Percentiles rank a stretch among this genome's conserved stretches.
These are phyloP conservation scores for Microcebus griseorufus DNA, from an alignment of 2,113 vertebrate genomes.

Conservation along the genomic window DNA sequence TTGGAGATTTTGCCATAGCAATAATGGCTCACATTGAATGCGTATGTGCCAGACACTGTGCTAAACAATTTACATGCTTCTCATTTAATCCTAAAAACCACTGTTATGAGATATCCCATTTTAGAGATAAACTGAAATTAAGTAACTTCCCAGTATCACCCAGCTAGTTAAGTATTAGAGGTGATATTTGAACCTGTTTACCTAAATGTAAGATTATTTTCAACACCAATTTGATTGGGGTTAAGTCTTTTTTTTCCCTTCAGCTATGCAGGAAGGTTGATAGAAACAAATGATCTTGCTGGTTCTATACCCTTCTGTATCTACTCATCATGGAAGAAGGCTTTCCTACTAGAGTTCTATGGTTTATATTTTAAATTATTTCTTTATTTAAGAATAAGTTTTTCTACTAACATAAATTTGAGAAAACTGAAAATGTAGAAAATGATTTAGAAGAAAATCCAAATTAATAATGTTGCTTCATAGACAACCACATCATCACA, in stretches of 20 bases:
- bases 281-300: not conserved
- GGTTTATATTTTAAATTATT: not conserved
- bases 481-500: not conserved
- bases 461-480: not conserved
- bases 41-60: not conserved
- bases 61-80: not conserved
- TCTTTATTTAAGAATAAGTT: not conserved
- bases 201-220: not conserved
- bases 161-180: not conserved
- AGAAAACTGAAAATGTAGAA: not conserved
- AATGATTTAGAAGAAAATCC: constrained; percentile 35
- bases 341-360: not conserved
- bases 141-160: not conserved
- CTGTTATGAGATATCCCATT: not conserved
- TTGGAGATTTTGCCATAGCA: not conserved
- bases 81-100: constrained; percentile 43
- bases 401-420: not conserved
- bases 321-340: not conserved
- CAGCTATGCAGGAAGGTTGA: not conserved
- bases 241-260: not conserved
- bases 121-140: constrained; percentile 24
- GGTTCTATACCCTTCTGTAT: not conserved
- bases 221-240: not conserved
- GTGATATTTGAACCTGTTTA: not conserved
- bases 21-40: not conserved